These are phyloP conservation scores for Cephus sareptanus DNA, from an alignment of 2,888 invertebrate genomes.

Conservation along the genomic window DNA sequence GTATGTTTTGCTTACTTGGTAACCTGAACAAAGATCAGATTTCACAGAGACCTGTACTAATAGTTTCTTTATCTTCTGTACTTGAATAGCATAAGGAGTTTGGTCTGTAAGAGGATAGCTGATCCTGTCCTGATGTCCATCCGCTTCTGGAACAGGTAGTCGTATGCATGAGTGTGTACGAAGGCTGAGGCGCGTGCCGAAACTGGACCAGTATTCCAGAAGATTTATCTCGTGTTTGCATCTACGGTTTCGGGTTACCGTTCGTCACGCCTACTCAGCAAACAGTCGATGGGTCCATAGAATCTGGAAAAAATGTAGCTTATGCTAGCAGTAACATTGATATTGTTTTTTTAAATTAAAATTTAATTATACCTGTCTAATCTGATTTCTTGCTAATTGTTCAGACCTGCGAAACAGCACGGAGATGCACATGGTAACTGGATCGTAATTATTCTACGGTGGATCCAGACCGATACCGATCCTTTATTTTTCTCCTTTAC, in stretches of 20 bases:
- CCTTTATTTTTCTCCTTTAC: not conserved
- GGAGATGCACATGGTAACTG: not conserved
- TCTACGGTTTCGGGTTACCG: constrained; percentile 53
- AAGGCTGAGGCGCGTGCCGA: constrained; percentile 53
- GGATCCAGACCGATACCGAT: not conserved
- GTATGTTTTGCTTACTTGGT: not conserved
- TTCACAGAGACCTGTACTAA: constrained; percentile 29
- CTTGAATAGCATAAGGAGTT: not conserved
- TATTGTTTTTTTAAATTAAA: not conserved
- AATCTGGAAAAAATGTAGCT: not conserved
- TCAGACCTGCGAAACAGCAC: not conserved
- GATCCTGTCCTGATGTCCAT: not conserved
- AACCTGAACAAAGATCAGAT: not conserved
- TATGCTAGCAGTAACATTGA: not conserved
- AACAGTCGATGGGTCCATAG: not conserved
- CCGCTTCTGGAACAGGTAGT: not conserved
- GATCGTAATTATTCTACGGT: not conserved
- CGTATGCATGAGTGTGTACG: not conserved
- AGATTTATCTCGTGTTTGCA: constrained; percentile 55
- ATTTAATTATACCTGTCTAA: no score
- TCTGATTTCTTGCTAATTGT: not conserved
- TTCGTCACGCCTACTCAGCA: constrained; percentile 34
- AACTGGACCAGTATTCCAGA: constrained; percentile 42
- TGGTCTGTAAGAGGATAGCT: not conserved
- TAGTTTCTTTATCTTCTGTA: not conserved